Percentiles rank a stretch among this genome's conserved stretches.
These are phyloP conservation scores for Crotophaga sulcirostris DNA, from an alignment of 2,113 vertebrate genomes.

Conservation along the genomic window DNA sequence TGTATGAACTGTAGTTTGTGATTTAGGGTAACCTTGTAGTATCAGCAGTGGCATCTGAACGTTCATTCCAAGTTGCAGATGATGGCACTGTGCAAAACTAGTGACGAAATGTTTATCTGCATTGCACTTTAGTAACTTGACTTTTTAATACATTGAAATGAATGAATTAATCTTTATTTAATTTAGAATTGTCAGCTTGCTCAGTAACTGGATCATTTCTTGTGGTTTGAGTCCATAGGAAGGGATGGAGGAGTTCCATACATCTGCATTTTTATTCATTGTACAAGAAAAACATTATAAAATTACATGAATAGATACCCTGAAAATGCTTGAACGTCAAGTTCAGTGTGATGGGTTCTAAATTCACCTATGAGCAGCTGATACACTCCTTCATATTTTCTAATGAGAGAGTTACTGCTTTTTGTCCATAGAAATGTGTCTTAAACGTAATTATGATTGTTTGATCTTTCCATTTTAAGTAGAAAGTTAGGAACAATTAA, in stretches of 20 bases:
- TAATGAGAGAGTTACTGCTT: neutral
- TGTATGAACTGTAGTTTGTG: accelerated
- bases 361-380: neutral
- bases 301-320: neutral
- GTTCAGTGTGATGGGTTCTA: neutral
- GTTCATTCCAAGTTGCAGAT: neutral
- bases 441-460: neutral
- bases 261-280: neutral
- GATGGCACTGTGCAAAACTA: neutral
- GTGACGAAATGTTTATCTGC: neutral
- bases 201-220: neutral
- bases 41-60: neutral
- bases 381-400: neutral
- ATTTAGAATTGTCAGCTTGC: neutral
- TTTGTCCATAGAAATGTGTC: neutral
- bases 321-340: neutral
- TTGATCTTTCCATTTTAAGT: neutral
- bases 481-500: neutral
- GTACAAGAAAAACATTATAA: neutral
- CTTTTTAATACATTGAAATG: neutral
- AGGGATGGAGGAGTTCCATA: neutral
- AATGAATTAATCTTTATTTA: neutral
- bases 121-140: neutral
- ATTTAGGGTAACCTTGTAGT: neutral
- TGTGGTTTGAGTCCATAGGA: neutral